Base-by-base conservation (phyloP, 2,888 invertebrate genomes). In the Galeruca laticollis region DNA sequence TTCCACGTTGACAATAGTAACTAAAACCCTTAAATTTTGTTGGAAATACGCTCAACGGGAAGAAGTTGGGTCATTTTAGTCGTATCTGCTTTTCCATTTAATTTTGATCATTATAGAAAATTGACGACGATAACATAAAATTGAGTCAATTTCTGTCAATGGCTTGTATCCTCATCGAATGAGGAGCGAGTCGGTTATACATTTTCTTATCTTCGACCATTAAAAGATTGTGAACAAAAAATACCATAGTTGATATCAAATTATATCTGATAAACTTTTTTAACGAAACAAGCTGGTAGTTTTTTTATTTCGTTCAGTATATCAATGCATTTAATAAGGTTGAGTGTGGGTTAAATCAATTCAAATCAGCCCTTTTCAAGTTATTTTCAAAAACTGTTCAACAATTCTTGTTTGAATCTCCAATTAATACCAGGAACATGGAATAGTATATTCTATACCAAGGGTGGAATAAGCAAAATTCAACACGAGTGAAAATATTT, bases 81-180 rank as follows among this genome's bases (percentile, higher is more conserved):
- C 57, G 49, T 65, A 51, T 37, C 59, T 59, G 11, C 37, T 66
- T 35, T 60, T 49, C 66, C 66, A 60, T 66, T 66, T 57, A 57
- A 65, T 65, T 65, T 56, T n/a, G 21, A 40, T 59, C 54, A 49
- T 59, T 66, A 59, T 33, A 37, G 63, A 37, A 47, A 59, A 65
- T 57, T 49, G 65, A 56, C 54, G 52, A 54, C 51, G 35, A 26
- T 56, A 43, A 26, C 54, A 40, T 21, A 33, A 57, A 64, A 65
- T 64, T 64, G 56, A 56, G 40, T 64, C 64, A 64, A 64, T 64
- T 31, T 64, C 9, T 4, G 33, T 57, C 18, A 35, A 57, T 57
- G 35, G 35, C 18, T 64, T 26, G 26, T 63, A 31, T 51, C 35
- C 18, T 51, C 40, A n/a, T 15, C 31, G 31, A 56, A 31, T 47